Conservation (phyloP, 2,797 vertebrate species). For the Sebastes vulpes region DNA sequence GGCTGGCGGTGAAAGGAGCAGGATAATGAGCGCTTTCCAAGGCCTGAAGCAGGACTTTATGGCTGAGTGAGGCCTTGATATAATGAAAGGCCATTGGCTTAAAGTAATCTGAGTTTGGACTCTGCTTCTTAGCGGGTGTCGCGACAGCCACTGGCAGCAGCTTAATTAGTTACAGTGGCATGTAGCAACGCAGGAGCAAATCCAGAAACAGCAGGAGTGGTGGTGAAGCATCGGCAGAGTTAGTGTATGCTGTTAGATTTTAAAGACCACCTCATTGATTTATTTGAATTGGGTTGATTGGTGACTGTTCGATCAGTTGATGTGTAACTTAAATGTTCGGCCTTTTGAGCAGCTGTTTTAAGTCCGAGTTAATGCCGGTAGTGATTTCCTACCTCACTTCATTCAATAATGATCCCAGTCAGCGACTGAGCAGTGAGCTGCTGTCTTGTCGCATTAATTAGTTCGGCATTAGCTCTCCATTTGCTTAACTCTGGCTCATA, state of each 20-base stretch:
- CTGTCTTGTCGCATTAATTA: slow-evolving; percentile 39
- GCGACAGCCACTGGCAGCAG: slow-evolving; percentile 40
- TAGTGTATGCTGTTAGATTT: background rate
- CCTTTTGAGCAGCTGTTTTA: slow-evolving; percentile 27
- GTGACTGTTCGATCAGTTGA: background rate
- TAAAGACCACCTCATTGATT: slow-evolving; percentile 16
- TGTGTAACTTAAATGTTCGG: background rate
- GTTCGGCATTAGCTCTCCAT: slow-evolving; percentile 41
- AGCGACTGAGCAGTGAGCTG: slow-evolving; percentile 7
- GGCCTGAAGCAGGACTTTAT: slow-evolving; percentile 58
- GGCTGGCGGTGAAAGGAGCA: slow-evolving; percentile 21
- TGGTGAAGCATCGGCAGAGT: background rate
- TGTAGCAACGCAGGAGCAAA: slow-evolving; percentile 30
- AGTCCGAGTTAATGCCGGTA: slow-evolving; percentile 17
- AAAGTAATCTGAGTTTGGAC: slow-evolving; percentile 71
- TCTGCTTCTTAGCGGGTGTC: slow-evolving; percentile 50
- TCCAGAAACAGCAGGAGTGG: slow-evolving; percentile 1
- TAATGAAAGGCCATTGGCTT: slow-evolving; percentile 72
- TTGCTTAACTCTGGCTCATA: slow-evolving; percentile 31
- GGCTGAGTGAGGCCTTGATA: slow-evolving; percentile 53
- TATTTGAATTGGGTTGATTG: slow-evolving; percentile 20
- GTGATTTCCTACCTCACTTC: slow-evolving; percentile 55
- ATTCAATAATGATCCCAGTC: slow-evolving; percentile 52
- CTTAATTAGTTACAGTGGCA: slow-evolving; percentile 63
- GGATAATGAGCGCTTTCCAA: slow-evolving; percentile 69